Evolutionary conservation across 2,888 invertebrate genomes (phyloP).

Genomic region (Octodonta nipae): DNA sequence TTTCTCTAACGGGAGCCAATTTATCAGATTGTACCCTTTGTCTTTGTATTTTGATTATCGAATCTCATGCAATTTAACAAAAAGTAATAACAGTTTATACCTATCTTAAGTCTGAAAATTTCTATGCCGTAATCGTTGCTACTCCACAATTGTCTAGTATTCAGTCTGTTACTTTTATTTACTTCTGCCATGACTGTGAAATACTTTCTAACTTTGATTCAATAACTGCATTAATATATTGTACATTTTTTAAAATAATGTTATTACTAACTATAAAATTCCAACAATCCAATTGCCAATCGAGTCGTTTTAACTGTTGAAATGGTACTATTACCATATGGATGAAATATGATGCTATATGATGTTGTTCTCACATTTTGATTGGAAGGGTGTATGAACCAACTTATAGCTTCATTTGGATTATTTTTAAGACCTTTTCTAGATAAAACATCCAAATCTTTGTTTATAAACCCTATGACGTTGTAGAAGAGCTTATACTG

Average conservation of each 20-base stretch:
- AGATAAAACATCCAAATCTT: conserved; percentile 5
- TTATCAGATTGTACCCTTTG: conserved; percentile 1
- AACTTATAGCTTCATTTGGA: not conserved
- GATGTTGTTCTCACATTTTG: conserved; percentile 4
- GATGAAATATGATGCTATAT: conserved; percentile 3
- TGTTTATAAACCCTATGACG: conserved; percentile 4
- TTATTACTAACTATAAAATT: conserved; percentile 1
- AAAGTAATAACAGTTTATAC: too few relatives aligned
- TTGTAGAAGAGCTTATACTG: not conserved
- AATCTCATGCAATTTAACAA: conserved; percentile 3
- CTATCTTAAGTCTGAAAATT: too few relatives aligned
- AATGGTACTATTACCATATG: conserved; percentile 3
- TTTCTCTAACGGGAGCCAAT: conserved; percentile 4
- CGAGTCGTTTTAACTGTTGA: conserved; percentile 2
- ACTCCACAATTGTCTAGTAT: too few relatives aligned
- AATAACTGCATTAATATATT: not conserved
- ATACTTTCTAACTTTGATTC: not conserved
- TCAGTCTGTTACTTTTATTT: too few relatives aligned
- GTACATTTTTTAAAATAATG: not conserved
- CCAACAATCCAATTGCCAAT: conserved; percentile 4
- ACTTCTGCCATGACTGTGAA: too few relatives aligned
- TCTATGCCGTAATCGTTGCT: too few relatives aligned
- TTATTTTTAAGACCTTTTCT: conserved; percentile 2
- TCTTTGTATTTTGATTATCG: conserved; percentile 3
- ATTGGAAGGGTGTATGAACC: conserved; percentile 3